phyloP scores from a whole-genome alignment of 2,113 vertebrate genomes.

The Dromaius novaehollandiae region DNA sequence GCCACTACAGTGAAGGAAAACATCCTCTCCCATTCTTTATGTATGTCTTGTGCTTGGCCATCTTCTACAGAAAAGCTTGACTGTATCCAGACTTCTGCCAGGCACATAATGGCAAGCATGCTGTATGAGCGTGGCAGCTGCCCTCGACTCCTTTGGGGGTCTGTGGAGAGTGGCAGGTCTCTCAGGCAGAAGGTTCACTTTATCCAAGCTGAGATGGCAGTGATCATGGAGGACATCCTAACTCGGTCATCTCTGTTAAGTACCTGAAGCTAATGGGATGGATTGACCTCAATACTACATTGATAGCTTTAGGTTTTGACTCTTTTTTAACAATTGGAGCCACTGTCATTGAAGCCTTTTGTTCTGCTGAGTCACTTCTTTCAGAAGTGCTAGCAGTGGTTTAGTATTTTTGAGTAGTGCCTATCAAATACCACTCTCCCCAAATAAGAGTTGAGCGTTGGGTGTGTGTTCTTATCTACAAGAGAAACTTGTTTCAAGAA shows the following conservation, averaged over 20 bases:
- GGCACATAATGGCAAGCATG: background rate
- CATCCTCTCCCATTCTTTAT: background rate
- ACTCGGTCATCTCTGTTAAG: background rate
- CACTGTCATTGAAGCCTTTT: background rate
- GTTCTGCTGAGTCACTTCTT: background rate
- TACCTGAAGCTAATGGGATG: background rate
- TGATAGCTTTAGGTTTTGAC: background rate
- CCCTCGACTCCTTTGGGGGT: background rate
- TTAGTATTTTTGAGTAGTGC: background rate
- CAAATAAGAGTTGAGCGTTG: background rate
- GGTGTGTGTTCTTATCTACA: background rate
- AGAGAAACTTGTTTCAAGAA: background rate
- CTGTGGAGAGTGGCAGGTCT: fast-evolving
- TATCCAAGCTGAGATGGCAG: background rate
- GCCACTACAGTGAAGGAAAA: fast-evolving
- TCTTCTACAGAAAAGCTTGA: background rate
- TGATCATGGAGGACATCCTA: background rate
- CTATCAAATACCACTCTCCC: background rate
- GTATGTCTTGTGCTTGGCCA: background rate
- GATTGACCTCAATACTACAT: background rate
- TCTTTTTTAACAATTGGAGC: background rate
- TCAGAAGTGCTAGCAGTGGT: background rate
- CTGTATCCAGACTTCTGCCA: background rate
- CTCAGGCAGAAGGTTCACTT: background rate
- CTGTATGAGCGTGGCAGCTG: background rate